Evolutionary conservation across 2,888 invertebrate genomes (phyloP).

Genomic region (Hypena proboscidalis): DNA sequence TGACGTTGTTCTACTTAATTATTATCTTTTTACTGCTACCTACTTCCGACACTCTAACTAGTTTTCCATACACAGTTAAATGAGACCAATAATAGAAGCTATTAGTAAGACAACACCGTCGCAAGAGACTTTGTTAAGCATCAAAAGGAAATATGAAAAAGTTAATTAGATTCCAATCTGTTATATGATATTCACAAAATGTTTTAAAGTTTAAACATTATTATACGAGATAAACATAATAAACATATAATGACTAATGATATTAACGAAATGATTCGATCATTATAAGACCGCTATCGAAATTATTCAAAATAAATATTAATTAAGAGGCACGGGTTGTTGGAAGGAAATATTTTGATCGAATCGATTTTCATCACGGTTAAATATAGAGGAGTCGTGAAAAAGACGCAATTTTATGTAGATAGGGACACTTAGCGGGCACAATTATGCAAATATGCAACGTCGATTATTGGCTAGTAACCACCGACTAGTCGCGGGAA

Average conservation of each 20-base stretch:
- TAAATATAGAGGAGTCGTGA: slow-evolving; percentile 73
- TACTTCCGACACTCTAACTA: slow-evolving; percentile 32
- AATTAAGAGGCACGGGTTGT: slow-evolving; percentile 47
- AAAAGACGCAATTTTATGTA: slow-evolving; percentile 82
- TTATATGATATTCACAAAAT: slow-evolving; percentile 42
- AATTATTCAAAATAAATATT: slow-evolving; percentile 53
- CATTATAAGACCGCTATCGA: slow-evolving; percentile 33
- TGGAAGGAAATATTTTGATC: slow-evolving; percentile 51
- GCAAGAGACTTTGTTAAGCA: slow-evolving; percentile 18
- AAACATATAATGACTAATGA: slow-evolving; percentile 37
- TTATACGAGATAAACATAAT: slow-evolving; percentile 30
- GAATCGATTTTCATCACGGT: slow-evolving; percentile 60
- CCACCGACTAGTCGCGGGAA: slow-evolving; percentile 73
- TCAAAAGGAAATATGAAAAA: slow-evolving; percentile 26
- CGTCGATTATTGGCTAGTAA: slow-evolving; percentile 78
- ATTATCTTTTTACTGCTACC: slow-evolving; percentile 14
- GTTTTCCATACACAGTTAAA: slow-evolving; percentile 25
- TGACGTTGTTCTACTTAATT: too few species aligned
- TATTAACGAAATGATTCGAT: slow-evolving; percentile 39
- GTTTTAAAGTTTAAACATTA: slow-evolving; percentile 33
- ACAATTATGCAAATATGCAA: slow-evolving; percentile 81
- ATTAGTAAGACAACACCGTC: slow-evolving; percentile 9
- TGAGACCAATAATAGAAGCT: slow-evolving; percentile 26
- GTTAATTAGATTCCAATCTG: slow-evolving; percentile 35
- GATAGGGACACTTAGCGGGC: slow-evolving; percentile 76